These are phyloP conservation scores for Sipha flava DNA, from an alignment of 1,140 invertebrate genomes.

Conservation along the genomic window DNA sequence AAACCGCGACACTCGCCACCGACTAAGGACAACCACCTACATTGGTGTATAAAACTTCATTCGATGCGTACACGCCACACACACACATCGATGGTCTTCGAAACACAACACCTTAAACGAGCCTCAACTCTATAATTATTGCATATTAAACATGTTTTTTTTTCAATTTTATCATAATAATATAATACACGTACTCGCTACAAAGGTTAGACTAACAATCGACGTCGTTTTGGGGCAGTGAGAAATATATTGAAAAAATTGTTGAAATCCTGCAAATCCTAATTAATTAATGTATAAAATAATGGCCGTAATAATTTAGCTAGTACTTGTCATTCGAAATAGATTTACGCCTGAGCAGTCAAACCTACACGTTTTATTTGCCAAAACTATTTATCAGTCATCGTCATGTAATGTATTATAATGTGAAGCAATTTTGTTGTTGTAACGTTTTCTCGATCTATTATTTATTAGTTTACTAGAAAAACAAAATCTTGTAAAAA, in stretches of 20 bases:
- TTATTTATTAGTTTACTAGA: no score
- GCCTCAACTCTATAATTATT: conserved; percentile 11
- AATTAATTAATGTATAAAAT: no score
- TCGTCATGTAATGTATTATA: no score
- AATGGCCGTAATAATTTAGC: no score
- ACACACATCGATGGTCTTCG: neutral
- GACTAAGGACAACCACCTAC: conserved; percentile 30
- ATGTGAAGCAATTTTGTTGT: no score
- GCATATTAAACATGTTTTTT: conserved; percentile 11
- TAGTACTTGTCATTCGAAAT: neutral
- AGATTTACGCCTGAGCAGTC: neutral
- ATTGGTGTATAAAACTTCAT: conserved; percentile 1
- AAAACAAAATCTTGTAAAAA: no score
- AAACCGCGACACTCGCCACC: conserved; percentile 7
- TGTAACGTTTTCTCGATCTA: no score
- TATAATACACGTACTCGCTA: neutral
- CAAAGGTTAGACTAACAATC: no score
- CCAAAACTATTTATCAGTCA: neutral
- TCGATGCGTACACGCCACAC: neutral
- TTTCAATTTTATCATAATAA: neutral
- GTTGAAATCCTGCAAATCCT: neutral
- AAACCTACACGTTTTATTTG: neutral
- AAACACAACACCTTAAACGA: conserved; percentile 22
- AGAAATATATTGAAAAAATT: neutral
- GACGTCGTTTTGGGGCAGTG: neutral